These are phyloP conservation scores for Cheiracanthium punctorium DNA, from an alignment of 2,888 invertebrate genomes.

Conservation along the genomic window DNA sequence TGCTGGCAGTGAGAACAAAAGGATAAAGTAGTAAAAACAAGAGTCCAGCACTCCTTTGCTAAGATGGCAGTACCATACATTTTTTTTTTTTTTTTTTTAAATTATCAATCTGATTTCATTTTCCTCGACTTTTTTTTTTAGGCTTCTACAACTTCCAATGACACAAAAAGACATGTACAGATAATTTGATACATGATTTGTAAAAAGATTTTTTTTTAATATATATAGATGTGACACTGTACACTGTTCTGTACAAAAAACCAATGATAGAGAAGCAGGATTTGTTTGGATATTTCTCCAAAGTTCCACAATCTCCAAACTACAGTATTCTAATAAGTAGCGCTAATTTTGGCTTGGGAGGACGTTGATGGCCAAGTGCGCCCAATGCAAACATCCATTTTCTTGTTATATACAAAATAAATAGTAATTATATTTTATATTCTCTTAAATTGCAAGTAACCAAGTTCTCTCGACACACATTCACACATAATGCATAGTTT, in stretches of 20 bases:
- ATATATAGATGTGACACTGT: slow-evolving; percentile 63
- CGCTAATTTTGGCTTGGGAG: slow-evolving; percentile 60
- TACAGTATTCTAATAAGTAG: slow-evolving; percentile 68
- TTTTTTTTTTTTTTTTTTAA: too few relatives aligned
- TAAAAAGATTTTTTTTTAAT: slow-evolving; percentile 59
- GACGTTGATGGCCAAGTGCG: slow-evolving; percentile 33
- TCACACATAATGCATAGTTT: slow-evolving; percentile 10
- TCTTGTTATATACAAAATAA: slow-evolving; percentile 72
- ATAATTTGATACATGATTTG: slow-evolving; percentile 69
- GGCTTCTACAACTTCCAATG: slow-evolving; percentile 62
- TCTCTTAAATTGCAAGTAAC: slow-evolving; percentile 27
- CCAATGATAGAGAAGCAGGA: slow-evolving; percentile 50
- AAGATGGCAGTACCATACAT: slow-evolving; percentile 68
- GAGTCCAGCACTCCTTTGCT: slow-evolving; percentile 66
- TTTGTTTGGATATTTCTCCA: slow-evolving; percentile 45
- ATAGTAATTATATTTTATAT: slow-evolving; percentile 67
- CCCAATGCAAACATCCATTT: slow-evolving; percentile 38
- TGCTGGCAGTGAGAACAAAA: slow-evolving; percentile 65
- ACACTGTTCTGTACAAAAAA: slow-evolving; percentile 70
- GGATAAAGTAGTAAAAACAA: slow-evolving; percentile 50
- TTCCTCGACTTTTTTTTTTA: slow-evolving; percentile 37
- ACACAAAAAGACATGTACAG: slow-evolving; percentile 65
- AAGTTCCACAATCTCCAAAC: slow-evolving; percentile 49
- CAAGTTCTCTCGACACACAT: neutral
- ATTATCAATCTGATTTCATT: slow-evolving; percentile 22